Evolutionary conservation across 2,888 invertebrate species (phyloP), one percentile per base, ranked within the genome.

Genomic region (Dioctria rufipes): DNA sequence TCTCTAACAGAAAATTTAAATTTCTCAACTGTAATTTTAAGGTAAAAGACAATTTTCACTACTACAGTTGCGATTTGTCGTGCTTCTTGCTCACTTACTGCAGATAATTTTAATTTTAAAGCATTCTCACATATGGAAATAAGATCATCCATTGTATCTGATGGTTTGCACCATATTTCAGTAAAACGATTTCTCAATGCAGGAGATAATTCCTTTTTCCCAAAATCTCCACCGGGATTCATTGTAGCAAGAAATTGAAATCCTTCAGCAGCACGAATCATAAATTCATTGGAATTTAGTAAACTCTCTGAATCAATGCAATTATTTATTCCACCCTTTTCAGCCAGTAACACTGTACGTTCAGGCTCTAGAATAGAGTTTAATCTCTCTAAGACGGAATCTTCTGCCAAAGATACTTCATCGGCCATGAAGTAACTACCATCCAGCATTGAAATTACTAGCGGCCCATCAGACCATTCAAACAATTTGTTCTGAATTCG

Each of bases 221-320:
- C 99, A 88, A 96, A 99, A 91, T 99, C 99, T 0, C 99, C 99
- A 9, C 99, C 98, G 5, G 99, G 99, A 90, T 99, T 99, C 99
- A 99, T 99, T 0, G 99, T 99, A 2, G 97, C 98, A 81, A 99
- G 92, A 86, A 99, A 96, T 85, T 95, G 94, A 87, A 99, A 99
- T 8, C 93, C 92, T 5, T 92, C 87, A 80, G 95, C 95, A 0
- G 93, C 92, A 61, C 94, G 91, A 3, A 94, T 90, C 46, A 92
- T 91, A 71, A 92, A 90, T 43, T 92, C 91, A 82, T 88, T 86
- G 4, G 86, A 84, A 3, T 86, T 86, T 0, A 71, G 43, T 2
- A 83, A 78, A 0, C 82, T 58, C 2, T 85, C 85, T 8, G 85
- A 86, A 37, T 85, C 85, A 40, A 71, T 37, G 86, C 89, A 91